These are phyloP conservation scores for Menidia menidia DNA, from an alignment of 2,797 vertebrate species.

Conservation along the genomic window DNA sequence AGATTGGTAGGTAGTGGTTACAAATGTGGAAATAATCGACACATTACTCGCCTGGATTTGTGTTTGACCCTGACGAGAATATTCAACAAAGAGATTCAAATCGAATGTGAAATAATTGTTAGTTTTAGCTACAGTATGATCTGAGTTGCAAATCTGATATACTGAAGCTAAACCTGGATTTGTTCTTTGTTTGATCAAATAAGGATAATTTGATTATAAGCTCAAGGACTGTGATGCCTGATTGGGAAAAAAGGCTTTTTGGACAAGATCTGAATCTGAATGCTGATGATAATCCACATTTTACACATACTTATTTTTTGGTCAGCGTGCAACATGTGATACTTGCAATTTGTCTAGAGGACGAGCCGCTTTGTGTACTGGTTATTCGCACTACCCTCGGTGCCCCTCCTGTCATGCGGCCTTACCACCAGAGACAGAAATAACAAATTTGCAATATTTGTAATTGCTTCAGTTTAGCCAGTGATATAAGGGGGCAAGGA, in stretches of 20 bases:
- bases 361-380: constrained; percentile 7
- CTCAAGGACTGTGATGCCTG: too few relatives aligned
- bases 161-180: too few relatives aligned
- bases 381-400: constrained; percentile 1
- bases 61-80: neutral
- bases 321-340: too few relatives aligned
- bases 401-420: neutral
- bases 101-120: neutral
- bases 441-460: constrained; percentile 46
- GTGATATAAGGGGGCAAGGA: constrained; percentile 46
- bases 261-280: too few relatives aligned
- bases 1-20: neutral
- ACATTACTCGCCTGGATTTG: neutral
- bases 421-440: constrained; percentile 33
- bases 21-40: constrained; percentile 3
- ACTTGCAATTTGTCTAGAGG: neutral
- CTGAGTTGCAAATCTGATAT: too few relatives aligned
- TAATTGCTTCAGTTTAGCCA: constrained; percentile 59
- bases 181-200: too few relatives aligned
- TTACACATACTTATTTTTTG: too few relatives aligned
- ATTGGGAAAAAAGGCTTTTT: too few relatives aligned
- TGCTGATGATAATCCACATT: too few relatives aligned
- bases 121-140: too few relatives aligned
- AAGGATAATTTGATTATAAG: too few relatives aligned
- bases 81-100: neutral